Conservation (phyloP, 2,113 vertebrate genomes). For the Crypturellus undulatus region DNA sequence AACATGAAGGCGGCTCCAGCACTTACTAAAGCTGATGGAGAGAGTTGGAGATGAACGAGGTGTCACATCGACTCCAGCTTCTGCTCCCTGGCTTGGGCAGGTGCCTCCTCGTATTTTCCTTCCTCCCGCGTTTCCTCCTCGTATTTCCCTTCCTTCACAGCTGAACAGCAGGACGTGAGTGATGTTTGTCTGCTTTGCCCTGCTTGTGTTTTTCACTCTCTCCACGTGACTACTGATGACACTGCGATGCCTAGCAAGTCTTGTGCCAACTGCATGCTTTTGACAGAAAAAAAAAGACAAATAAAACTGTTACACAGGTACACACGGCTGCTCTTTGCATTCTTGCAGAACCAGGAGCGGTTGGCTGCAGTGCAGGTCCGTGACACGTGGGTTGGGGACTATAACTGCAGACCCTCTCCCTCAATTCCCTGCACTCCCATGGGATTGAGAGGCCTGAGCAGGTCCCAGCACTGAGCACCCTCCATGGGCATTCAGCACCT, state of each 20-base stretch:
- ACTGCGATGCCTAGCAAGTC: neutral
- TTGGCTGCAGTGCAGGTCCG: neutral
- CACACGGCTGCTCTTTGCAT: neutral
- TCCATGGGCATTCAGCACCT: neutral
- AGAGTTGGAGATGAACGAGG: neutral
- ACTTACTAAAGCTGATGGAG: neutral
- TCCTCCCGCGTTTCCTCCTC: neutral
- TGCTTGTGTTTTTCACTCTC: neutral
- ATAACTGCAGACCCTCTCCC: neutral
- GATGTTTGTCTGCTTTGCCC: neutral
- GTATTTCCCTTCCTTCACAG: neutral
- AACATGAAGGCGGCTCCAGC: neutral
- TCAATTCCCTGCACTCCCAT: neutral
- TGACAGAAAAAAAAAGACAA: conserved; percentile 15
- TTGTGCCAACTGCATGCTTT: conserved; percentile 52
- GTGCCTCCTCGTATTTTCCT: neutral
- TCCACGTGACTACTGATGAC: neutral
- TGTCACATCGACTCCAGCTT: neutral
- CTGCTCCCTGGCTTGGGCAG: neutral
- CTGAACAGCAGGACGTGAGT: neutral
- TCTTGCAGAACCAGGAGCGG: neutral
- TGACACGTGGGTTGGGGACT: neutral
- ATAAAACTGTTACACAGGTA: conserved; percentile 28
- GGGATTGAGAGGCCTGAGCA: neutral
- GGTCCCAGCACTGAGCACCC: neutral